phyloP scores from a whole-genome alignment of 2,113 vertebrate species.

The Trematomus loennbergii region DNA sequence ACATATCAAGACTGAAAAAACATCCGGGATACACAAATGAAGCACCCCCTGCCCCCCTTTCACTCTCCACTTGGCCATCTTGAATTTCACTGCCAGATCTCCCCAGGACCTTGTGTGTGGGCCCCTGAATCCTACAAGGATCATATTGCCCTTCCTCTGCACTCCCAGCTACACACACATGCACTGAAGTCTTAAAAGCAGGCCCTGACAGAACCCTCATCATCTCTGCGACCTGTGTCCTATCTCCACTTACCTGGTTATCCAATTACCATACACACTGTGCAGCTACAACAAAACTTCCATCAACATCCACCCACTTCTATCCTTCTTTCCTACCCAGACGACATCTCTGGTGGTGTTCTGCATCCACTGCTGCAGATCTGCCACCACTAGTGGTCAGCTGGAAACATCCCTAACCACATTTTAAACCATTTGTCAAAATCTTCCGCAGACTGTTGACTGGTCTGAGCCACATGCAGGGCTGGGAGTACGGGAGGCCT shows the following conservation, averaged over 20 bases:
- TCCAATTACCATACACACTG: slow-evolving; percentile 68
- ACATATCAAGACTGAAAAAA: slow-evolving; percentile 68
- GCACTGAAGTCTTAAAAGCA: slow-evolving; percentile 57
- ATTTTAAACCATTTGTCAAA: slow-evolving; percentile 60
- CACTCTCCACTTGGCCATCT: slow-evolving; percentile 74
- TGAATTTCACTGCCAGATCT: slow-evolving; percentile 83
- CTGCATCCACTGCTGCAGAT: slow-evolving; percentile 39
- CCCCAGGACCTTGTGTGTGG: slow-evolving; percentile 78
- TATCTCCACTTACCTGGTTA: slow-evolving; percentile 74
- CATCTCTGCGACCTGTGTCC: slow-evolving; percentile 58
- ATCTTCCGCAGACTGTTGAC: slow-evolving; percentile 59
- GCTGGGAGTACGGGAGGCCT: slow-evolving; percentile 45
- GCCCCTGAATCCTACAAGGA: slow-evolving; percentile 79
- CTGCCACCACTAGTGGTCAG: slow-evolving; percentile 50
- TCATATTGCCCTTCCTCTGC: slow-evolving; percentile 81
- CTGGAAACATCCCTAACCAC: slow-evolving; percentile 61
- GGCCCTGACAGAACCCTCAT: slow-evolving; percentile 69
- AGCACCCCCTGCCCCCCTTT: slow-evolving; percentile 44
- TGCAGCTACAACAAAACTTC: slow-evolving; percentile 52
- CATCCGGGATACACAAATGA: slow-evolving; percentile 76
- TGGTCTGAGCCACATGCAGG: slow-evolving; percentile 67
- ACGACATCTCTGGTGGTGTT: slow-evolving; percentile 50
- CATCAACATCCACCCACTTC: slow-evolving; percentile 48
- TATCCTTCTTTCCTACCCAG: slow-evolving; percentile 19
- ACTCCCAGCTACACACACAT: slow-evolving; percentile 60